Conservation (phyloP, 2,797 vertebrate genomes). For the Ciconia nigra region DNA sequence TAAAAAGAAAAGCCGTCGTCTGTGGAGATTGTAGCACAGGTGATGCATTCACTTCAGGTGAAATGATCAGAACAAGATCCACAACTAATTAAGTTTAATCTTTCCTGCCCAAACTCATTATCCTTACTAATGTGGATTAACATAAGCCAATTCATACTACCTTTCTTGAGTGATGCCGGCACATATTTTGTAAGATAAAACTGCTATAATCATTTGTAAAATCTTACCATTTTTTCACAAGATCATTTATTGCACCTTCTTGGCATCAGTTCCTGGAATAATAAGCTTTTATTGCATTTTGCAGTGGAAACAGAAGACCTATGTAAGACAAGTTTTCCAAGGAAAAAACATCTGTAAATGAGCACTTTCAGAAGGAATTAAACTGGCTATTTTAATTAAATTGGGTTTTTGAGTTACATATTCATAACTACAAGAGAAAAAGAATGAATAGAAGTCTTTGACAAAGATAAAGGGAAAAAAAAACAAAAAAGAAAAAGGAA, state of each 20-base stretch:
- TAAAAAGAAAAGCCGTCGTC: neutral
- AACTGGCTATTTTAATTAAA: neutral
- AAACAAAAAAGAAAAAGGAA: neutral
- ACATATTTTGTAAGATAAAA: neutral
- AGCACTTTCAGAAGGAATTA: neutral
- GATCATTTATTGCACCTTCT: neutral
- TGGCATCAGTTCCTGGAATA: neutral
- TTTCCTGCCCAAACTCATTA: neutral
- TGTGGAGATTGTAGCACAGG: neutral
- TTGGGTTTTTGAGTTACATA: neutral
- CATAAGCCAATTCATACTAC: neutral
- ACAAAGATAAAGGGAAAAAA: neutral
- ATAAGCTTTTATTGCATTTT: neutral
- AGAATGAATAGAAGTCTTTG: neutral
- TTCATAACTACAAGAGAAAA: neutral
- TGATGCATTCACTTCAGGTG: neutral
- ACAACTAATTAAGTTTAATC: conserved; percentile 19
- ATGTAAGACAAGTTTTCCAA: neutral
- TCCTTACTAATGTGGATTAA: neutral
- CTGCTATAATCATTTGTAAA: neutral
- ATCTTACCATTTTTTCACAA: neutral
- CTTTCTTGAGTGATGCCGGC: neutral
- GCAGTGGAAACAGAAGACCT: neutral
- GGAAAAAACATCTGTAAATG: neutral
- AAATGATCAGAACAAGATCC: conserved; percentile 1